Conservation (phyloP, 2,888 invertebrate genomes). For the Hipparchia sbordonii region DNA sequence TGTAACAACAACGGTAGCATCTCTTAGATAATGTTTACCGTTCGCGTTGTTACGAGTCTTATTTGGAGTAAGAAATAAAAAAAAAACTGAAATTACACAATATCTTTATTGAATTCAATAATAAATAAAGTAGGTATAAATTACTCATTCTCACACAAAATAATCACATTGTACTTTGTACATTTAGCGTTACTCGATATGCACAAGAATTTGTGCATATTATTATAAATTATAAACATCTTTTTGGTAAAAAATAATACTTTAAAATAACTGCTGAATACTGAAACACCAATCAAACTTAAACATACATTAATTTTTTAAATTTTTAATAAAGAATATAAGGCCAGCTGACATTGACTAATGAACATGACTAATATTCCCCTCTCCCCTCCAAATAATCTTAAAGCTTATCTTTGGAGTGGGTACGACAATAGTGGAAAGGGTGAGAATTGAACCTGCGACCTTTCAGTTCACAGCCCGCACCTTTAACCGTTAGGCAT, state of each 20-base stretch:
- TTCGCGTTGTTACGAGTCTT: background rate
- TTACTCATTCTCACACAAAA: conserved; percentile 6
- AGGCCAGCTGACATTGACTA: too few species aligned
- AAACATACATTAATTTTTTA: background rate
- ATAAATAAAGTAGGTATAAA: conserved; percentile 4
- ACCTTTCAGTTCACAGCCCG: too few species aligned
- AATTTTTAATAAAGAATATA: too few species aligned
- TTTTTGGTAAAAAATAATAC: conserved; percentile 22
- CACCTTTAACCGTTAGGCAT: background rate
- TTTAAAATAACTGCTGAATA: background rate
- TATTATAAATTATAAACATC: conserved; percentile 1
- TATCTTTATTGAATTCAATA: conserved; percentile 4
- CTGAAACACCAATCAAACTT: background rate
- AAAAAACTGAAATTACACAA: background rate
- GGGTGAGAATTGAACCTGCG: too few species aligned
- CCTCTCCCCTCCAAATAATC: too few species aligned
- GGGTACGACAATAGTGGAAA: too few species aligned
- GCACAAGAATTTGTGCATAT: conserved; percentile 12
- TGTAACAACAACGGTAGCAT: too few species aligned
- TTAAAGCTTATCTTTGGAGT: too few species aligned
- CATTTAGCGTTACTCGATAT: conserved; percentile 2
- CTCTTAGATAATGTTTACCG: too few species aligned
- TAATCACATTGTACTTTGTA: conserved; percentile 18
- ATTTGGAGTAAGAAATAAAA: background rate
- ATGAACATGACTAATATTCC: too few species aligned